Percentiles rank a stretch among this genome's conserved stretches.
Evolutionary conservation across 1,140 invertebrate genomes (phyloP).

Genomic region (Drosophila persimilis): DNA sequence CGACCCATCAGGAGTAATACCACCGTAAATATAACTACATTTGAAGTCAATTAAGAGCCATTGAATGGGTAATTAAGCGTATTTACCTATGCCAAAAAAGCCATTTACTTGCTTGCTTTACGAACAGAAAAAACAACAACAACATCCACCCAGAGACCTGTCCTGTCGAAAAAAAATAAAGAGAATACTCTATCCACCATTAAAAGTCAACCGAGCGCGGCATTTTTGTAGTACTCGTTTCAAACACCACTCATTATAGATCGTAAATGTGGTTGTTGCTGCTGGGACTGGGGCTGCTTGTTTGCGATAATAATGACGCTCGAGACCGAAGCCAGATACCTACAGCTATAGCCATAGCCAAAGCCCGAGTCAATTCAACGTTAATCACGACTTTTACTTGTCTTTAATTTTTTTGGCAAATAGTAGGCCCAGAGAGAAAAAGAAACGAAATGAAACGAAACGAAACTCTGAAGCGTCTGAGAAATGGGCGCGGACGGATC

Average conservation of each 20-base stretch:
- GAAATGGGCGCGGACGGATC: constrained; percentile 70
- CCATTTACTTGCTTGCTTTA: constrained; percentile 9
- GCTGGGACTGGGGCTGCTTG: constrained; percentile 36
- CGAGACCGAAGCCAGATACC: constrained; percentile 21
- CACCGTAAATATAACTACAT: neutral
- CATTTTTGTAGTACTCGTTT: constrained; percentile 69
- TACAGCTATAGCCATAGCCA: constrained; percentile 1
- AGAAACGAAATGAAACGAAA: constrained; percentile 19
- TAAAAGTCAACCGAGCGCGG: constrained; percentile 78
- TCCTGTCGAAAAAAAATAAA: constrained; percentile 7
- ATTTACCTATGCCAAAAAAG: constrained; percentile 35
- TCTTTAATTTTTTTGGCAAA: constrained; percentile 82
- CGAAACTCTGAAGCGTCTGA: constrained; percentile 39
- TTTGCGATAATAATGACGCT: constrained; percentile 75
- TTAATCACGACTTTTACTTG: constrained; percentile 82
- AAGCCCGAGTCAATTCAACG: constrained; percentile 66
- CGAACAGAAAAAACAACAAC: constrained; percentile 5
- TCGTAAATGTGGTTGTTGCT: constrained; percentile 35
- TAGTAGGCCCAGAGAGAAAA: constrained; percentile 34
- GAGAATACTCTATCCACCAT: constrained; percentile 69
- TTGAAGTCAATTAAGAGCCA: constrained; percentile 11
- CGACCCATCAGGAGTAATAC: neutral
- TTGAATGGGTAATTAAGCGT: constrained; percentile 31
- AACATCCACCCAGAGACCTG: too few relatives aligned
- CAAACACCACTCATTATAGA: constrained; percentile 52